phyloP scores from a whole-genome alignment of 2,797 vertebrate species.

The Chromobotia macracanthus region DNA sequence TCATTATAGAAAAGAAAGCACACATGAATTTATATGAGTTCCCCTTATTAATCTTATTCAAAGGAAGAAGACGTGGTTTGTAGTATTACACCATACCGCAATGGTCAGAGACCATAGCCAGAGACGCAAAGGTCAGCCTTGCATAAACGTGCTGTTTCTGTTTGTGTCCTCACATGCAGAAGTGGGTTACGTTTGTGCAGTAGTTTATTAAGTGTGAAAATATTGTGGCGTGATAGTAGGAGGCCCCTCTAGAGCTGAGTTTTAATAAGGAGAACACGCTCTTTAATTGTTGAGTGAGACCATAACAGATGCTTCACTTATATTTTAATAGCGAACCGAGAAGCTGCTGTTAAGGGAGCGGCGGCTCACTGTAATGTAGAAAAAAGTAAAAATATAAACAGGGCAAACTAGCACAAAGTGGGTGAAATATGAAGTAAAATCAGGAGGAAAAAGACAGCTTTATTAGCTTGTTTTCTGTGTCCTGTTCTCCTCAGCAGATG shows the following conservation, averaged over 20 bases:
- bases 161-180: slow-evolving; percentile 68
- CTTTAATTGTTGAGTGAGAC: slow-evolving; percentile 72
- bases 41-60: slow-evolving; percentile 31
- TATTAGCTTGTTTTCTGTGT: slow-evolving; percentile 21
- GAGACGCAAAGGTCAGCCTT: slow-evolving; percentile 63
- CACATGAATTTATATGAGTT: slow-evolving; percentile 12
- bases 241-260: slow-evolving; percentile 67
- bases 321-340: slow-evolving; percentile 60
- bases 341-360: slow-evolving; percentile 65
- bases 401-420: slow-evolving; percentile 34
- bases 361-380: slow-evolving; percentile 5
- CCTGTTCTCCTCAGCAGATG: slow-evolving; percentile 51
- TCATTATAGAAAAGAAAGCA: slow-evolving; percentile 1
- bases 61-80: neutral
- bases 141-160: slow-evolving; percentile 73
- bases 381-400: slow-evolving; percentile 40
- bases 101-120: slow-evolving; percentile 54
- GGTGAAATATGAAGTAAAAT: slow-evolving; percentile 44
- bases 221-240: slow-evolving; percentile 45
- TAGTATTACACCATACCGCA: neutral
- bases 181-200: slow-evolving; percentile 74
- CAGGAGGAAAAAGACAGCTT: slow-evolving; percentile 47
- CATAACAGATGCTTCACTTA: slow-evolving; percentile 69
- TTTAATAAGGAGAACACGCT: slow-evolving; percentile 78
- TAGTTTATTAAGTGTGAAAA: slow-evolving; percentile 57